These are phyloP conservation scores for Alviniconcha marisindica DNA, from an alignment of 1,140 invertebrate genomes.

Conservation along the genomic window DNA sequence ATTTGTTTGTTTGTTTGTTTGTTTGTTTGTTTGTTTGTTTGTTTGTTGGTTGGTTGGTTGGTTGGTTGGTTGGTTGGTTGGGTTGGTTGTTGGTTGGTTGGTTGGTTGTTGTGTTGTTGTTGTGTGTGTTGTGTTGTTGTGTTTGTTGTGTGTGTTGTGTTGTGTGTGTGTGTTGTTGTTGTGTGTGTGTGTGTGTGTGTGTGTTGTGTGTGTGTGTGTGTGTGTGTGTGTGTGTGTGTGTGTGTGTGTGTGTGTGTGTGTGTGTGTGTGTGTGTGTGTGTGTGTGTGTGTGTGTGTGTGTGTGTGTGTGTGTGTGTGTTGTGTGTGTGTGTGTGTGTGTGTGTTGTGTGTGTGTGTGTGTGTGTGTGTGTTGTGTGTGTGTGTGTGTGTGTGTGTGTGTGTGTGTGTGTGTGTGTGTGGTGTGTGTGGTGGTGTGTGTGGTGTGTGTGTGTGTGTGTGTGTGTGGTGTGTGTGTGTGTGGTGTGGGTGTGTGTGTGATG, in stretches of 20 bases:
- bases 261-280: constrained; percentile 8
- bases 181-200: not conserved
- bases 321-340: constrained; percentile 21
- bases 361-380: not conserved
- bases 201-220: constrained; percentile 25
- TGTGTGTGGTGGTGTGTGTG: not conserved
- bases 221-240: constrained; percentile 28
- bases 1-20: not conserved
- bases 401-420: not conserved
- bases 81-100: not conserved
- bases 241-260: constrained; percentile 20
- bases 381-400: not conserved
- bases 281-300: constrained; percentile 21
- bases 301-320: constrained; percentile 23
- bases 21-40: not conserved
- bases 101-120: not conserved
- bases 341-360: constrained; percentile 5
- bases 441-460: constrained; percentile 10
- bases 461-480: too few species aligned
- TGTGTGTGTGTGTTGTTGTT: not conserved
- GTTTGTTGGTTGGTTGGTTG: not conserved
- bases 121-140: not conserved
- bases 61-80: not conserved
- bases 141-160: not conserved
- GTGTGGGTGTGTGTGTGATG: constrained; percentile 5